Evolutionary conservation across 2,888 invertebrate genomes (phyloP), one percentile per base, ranked within the genome.

Genomic region (Cheilosia pagana): DNA sequence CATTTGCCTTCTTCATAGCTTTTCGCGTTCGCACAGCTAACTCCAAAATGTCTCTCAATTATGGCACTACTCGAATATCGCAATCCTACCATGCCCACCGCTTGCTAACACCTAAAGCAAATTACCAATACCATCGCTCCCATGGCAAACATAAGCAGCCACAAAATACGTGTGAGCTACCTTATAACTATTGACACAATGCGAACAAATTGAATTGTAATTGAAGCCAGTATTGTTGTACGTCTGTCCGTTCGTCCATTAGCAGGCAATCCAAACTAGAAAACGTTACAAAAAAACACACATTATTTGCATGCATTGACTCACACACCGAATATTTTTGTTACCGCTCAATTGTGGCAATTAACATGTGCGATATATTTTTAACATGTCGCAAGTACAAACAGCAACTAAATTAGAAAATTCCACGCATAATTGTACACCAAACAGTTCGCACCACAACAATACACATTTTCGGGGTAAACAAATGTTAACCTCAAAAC

Each of bases 341-440:
- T 55, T 79, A 79, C 75, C 65, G 63, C 63, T 70, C 74, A 85
- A 85, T 85, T 75, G 83, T 59, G 63, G 63, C 83, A 79, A 85
- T 85, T 85, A 85, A 53, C 83, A 75, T 79, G 39, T 77, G 74
- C 79, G 53, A 75, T 79, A 79, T 57, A 83, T 52, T 68, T 68
- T 79, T 78, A 74, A 74, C 83, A 78, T 63, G 55, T 59, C 63
- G 77, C 68, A 74, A 65, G 52, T 59, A 70, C 63, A 79, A 70
- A 79, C 63, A 83, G 12, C 14, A 50, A 75, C 53, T 65, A 55
- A 75, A 65, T 60, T 70, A 25, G 50, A 65, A 77, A 82, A 70
- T 70, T 75, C 83, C 65, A 65, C 72, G 67, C 72, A 68, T 55
- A 68, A 79, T 71, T 71, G 60, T 35, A 35, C 16, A 65, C 41